Conservation (phyloP, 2,797 vertebrate genomes). For the Sebastes kiyomatsui region DNA sequence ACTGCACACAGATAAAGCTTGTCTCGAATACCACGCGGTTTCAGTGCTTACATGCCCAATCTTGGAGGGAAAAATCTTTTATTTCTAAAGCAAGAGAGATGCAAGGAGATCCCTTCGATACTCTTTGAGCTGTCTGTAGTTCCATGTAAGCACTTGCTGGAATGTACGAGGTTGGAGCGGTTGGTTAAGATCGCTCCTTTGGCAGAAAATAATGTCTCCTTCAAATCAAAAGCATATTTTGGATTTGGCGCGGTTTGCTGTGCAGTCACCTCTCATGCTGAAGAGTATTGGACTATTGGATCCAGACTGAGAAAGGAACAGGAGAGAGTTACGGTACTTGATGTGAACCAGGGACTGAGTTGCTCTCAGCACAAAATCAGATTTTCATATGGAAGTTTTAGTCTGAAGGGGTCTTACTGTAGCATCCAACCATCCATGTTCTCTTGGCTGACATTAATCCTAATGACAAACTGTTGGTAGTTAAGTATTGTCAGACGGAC, state of each 20-base stretch:
- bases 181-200: constrained; percentile 8
- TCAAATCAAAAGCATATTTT: constrained; percentile 58
- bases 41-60: neutral
- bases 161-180: constrained; percentile 7
- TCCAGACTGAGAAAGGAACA: constrained; percentile 21
- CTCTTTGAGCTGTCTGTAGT: neutral
- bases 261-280: constrained; percentile 25
- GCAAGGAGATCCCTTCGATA: neutral
- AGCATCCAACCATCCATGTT: neutral
- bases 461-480: neutral
- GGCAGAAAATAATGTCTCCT: constrained; percentile 28
- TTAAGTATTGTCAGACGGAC: neutral
- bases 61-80: neutral
- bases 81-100: neutral
- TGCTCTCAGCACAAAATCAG: neutral
- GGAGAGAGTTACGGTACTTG: constrained; percentile 6
- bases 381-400: neutral
- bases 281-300: constrained; percentile 19
- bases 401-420: neutral
- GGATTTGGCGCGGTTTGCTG: constrained; percentile 30
- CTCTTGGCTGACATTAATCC: neutral
- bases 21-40: neutral
- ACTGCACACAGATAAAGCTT: neutral
- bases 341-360: constrained; percentile 10
- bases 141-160: constrained; percentile 5